phyloP scores from a whole-genome alignment of 2,113 vertebrate genomes.

The Hylia prasina region DNA sequence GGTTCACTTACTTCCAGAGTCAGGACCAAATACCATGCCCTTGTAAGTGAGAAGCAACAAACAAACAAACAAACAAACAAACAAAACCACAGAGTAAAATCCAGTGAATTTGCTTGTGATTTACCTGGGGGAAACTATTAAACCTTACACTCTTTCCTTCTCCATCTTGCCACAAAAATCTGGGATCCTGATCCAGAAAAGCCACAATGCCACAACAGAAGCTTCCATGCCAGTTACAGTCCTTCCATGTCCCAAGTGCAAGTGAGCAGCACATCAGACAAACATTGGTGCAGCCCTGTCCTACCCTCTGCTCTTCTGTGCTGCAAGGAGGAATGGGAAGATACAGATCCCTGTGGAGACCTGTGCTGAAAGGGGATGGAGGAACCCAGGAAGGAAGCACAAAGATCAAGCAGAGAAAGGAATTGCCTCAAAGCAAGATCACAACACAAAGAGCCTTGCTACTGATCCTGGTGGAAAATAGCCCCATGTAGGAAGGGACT shows the following conservation, averaged over 20 bases:
- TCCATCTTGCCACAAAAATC: not conserved
- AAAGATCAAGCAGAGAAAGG: not conserved
- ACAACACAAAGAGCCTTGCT: not conserved
- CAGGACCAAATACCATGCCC: not conserved
- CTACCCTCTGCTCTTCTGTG: not conserved
- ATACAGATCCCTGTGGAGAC: not conserved
- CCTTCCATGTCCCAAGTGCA: accelerated
- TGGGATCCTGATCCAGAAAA: not conserved
- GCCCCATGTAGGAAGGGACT: not conserved
- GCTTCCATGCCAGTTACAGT: not conserved
- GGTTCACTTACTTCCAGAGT: not conserved
- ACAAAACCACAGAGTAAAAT: not conserved
- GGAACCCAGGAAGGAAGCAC: not conserved
- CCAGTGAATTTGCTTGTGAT: not conserved
- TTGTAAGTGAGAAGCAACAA: not conserved
- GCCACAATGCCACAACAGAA: not conserved
- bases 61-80: no score
- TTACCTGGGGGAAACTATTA: not conserved
- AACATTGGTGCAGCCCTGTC: accelerated
- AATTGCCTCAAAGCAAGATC: not conserved
- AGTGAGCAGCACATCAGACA: accelerated
- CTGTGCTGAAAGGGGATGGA: not conserved
- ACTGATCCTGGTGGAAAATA: not conserved
- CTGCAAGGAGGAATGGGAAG: not conserved
- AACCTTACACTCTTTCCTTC: not conserved